Conservation (phyloP, 2,888 invertebrate species). For the Leuctra nigra region DNA sequence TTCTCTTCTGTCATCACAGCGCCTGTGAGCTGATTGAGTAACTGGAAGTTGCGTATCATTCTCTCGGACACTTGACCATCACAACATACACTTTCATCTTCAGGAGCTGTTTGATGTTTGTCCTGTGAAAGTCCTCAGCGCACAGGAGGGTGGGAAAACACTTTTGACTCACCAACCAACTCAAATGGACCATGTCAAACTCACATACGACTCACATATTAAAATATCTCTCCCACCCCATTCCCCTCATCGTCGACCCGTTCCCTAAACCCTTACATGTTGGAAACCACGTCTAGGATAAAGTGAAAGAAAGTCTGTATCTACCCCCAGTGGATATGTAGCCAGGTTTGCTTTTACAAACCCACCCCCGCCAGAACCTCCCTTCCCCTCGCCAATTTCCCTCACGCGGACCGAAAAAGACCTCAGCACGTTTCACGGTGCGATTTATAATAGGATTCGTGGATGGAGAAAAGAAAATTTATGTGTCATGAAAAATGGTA, state of each 20-base stretch:
- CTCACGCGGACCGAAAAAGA: background rate
- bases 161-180: slow-evolving; percentile 9
- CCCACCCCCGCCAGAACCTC: slow-evolving; percentile 3
- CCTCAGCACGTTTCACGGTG: slow-evolving; percentile 9
- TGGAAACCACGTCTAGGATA: slow-evolving; percentile 2
- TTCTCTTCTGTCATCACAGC: too few relatives aligned
- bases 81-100: too few relatives aligned
- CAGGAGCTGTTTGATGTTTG: too few relatives aligned
- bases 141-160: background rate
- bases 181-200: slow-evolving; percentile 18
- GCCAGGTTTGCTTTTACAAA: slow-evolving; percentile 11
- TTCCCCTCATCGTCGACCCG: background rate
- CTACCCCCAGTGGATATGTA: slow-evolving; percentile 17
- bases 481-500: slow-evolving; percentile 6
- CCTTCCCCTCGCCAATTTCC: background rate
- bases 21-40: too few relatives aligned
- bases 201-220: slow-evolving; percentile 15
- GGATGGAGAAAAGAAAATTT: slow-evolving; percentile 1
- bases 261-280: slow-evolving; percentile 1
- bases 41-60: too few relatives aligned
- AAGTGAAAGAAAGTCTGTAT: slow-evolving; percentile 15
- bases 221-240: background rate
- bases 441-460: slow-evolving; percentile 14
- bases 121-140: too few relatives aligned
- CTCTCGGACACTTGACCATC: too few relatives aligned